Base-by-base conservation (phyloP, 2,113 vertebrate species). In the Chrysemys picta region DNA sequence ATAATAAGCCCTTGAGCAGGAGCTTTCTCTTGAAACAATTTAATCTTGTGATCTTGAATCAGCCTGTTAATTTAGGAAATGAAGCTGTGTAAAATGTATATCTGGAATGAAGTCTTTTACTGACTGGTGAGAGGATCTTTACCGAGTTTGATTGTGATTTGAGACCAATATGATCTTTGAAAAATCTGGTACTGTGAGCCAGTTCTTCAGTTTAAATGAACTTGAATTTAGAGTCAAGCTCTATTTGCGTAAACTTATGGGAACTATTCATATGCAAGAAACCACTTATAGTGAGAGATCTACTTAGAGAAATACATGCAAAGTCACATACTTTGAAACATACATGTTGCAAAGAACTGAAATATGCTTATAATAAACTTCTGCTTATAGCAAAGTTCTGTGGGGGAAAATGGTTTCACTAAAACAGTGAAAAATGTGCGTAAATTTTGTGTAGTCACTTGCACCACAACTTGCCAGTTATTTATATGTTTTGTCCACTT, bases 41-140 rank as follows among this genome's bases (percentile, higher is more conserved):
- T 49, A 27, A 72, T n/a, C n/a, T n/a, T n/a, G n/a, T n/a, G n/a
- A n/a, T n/a, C n/a, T n/a, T n/a, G n/a, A n/a, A n/a, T 3, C 19
- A 8, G 2, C 93, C 5, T 72, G 35, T 94, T 90, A 88, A 10
- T 2, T 57, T 65, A 47, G 69, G 25, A 25, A 75, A 22, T 21
- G 1, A 5, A 45, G 80, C 52, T 84, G 72, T 35, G 11, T 83
- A 62, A 72, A 81, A 72, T 27, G 42, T 29, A 8, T 16, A 29
- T 78, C 25, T 76, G 2, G 4, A 0, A 5, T 3, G 3, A 45
- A 1, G 3, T 12, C 0, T 62, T 53, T 13, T 3, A 12, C n/a
- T 42, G n/a, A 2, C 56, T 59, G 17, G 42, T 47, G 24, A 78
- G 42, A 78, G 12, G 42, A 8, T 1, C 59, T 27, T 72, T 54